Percentiles rank a stretch among this genome's conserved stretches.
Conservation (phyloP, 92 coral and sea anemone genomes). For the Porites rus region DNA sequence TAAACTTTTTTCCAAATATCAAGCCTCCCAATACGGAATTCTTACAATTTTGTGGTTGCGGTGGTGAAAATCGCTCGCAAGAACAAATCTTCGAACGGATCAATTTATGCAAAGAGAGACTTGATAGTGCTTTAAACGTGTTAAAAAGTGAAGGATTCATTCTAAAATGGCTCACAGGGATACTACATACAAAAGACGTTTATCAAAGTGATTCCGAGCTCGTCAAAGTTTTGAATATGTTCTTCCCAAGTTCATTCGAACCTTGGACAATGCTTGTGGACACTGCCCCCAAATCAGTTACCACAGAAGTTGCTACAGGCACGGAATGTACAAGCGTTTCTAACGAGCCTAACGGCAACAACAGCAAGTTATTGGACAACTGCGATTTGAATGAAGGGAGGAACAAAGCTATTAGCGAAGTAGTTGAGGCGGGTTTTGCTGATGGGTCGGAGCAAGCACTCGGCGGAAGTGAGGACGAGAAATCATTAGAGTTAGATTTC, state of each 20-base stretch:
- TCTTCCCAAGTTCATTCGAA: conserved; percentile 55
- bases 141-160: conserved; percentile 82
- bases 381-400: conserved; percentile 12
- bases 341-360: not conserved
- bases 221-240: conserved; percentile 53
- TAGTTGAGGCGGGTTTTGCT: conserved; percentile 12
- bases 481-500: conserved; percentile 3
- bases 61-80: conserved; percentile 19
- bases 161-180: conserved; percentile 77
- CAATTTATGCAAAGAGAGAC: conserved; percentile 62
- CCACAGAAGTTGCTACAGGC: not conserved
- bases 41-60: conserved; percentile 57
- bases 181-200: conserved; percentile 43
- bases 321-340: not conserved
- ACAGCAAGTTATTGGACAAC: not conserved
- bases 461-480: conserved; percentile 73
- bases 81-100: conserved; percentile 64
- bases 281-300: conserved; percentile 1
- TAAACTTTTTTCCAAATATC: conserved; percentile 50
- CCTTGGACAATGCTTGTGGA: not conserved
- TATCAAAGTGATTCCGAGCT: conserved; percentile 62
- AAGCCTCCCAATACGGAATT: conserved; percentile 73
- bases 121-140: conserved; percentile 62
- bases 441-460: conserved; percentile 39
- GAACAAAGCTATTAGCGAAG: not conserved